These are phyloP conservation scores for Rallus crepitans DNA, from an alignment of 2,797 vertebrate genomes.

Conservation along the genomic window DNA sequence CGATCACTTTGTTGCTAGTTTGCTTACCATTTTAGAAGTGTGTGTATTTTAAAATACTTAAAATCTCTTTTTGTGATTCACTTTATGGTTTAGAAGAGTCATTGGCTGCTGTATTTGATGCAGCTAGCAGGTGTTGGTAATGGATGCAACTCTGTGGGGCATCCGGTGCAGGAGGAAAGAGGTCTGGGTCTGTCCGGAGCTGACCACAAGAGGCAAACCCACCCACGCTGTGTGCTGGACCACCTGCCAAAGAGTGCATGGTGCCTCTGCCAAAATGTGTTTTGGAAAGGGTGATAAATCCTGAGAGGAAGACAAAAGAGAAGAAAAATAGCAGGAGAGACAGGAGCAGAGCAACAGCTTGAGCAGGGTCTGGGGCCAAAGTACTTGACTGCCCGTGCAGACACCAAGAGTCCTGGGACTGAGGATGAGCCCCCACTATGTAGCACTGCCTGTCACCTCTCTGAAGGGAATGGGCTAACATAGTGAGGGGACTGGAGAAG, in stretches of 20 bases:
- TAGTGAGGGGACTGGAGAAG: background rate
- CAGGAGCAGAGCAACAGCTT: background rate
- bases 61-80: background rate
- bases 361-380: background rate
- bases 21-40: background rate
- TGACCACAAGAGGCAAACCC: no score
- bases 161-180: background rate
- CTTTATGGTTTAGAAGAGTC: background rate
- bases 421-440: background rate
- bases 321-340: background rate
- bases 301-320: background rate
- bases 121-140: background rate
- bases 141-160: background rate
- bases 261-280: background rate
- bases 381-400: no score
- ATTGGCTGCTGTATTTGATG: background rate
- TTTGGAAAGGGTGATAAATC: background rate
- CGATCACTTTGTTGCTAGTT: background rate
- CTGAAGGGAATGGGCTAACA: background rate
- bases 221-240: rapidly evolving
- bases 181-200: background rate
- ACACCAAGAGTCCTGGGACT: background rate
- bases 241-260: background rate
- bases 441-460: background rate
- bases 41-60: background rate